Base-by-base conservation (phyloP, 1,140 invertebrate genomes). In the Ceratoteleas bidentatus region DNA sequence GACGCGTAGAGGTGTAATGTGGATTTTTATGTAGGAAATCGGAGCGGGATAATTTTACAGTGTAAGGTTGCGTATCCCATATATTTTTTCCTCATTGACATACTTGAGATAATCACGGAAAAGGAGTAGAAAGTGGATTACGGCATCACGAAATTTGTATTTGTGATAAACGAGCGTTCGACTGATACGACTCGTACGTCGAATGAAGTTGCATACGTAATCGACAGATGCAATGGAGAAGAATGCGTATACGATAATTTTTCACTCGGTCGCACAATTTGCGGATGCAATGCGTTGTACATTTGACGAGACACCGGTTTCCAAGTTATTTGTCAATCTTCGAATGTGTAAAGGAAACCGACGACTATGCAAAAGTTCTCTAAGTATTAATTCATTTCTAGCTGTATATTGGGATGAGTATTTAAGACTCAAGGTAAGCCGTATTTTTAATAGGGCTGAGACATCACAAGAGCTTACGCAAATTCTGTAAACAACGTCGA, bases 401-500 rank as follows among this genome's bases (percentile, higher is more conserved):
- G 73, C 62, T 66, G 62, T 61, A 58, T 68, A 69, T 64, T 38
- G 8, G 14, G 54, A 49, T 40, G 74, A 64, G 47, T 45, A n/a
- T n/a, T n/a, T 47, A 34, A 45, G 14, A 68, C 54, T 66, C 60
- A 38, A 53, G 36, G 62, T n/a, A n/a, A n/a, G n/a, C 56, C 38
- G 49, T 62, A 69, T 69, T 69, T 77, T 77, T 47, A 43, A 57
- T 58, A 69, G 49, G 43, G 65, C 57, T 50, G 36, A 66, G 24
- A 75, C 61, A 69, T 57, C 65, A 61, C 43, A 64, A 77, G 74
- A 77, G 74, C 65, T 77, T 77, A 77, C 49, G 49, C 58, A 56
- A 69, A 62, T 68, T n/a, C 64, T 77, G 65, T 77, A 77, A 77
- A 77, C 64, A 57, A 61, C 65, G 56, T 77, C 50, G 24, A 77